Evolutionary conservation across 2,797 vertebrate genomes (phyloP), one percentile per base, ranked within the genome.

Genomic region (Balearica regulorum): DNA sequence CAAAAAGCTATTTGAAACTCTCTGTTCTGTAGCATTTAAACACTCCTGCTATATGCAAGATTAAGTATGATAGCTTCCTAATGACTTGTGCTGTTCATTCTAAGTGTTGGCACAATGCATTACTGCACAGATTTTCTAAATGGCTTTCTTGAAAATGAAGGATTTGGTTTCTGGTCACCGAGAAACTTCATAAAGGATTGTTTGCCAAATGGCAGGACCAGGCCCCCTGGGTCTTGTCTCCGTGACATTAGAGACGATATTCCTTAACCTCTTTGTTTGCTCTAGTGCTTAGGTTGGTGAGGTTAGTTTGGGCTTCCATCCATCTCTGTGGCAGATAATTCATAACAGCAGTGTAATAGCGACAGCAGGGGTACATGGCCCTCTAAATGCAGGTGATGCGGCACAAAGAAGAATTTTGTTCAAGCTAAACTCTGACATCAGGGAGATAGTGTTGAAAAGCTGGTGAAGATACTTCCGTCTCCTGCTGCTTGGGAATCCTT

Each of bases 41-140:
- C 15, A 26, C 84, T 64, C 83, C 95, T 95, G 90, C 96, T 95
- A 11, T 31, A 43, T 64, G 93, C 89, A 69, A 88, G 97, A 95
- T 97, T 89, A 95, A 79, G 81, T 78, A 73, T 90, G 68, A 94
- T 97, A 76, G 90, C 90, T 92, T 97, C 88, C 97, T 97, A 97
- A 96, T 97, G 97, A 92, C 87, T 92, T 26, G 83, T 73, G 90
- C 95, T 82, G 94, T 69, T 97, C 84, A 15, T 94, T 77, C 51
- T 21, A 13, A 84, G 76, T 86, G 24, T 5, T 60, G 96, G 94
- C 92, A 94, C 88, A 73, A 70, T 13, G 95, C 54, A 84, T 94
- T 84, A 21, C 93, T 58, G n/a, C 55, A 3, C 37, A 31, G 48
- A 26, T 25, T 70, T 90, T 84, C 68, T 33, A 76, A 77, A 80